Conservation (phyloP, 2,113 vertebrate genomes). For the Nesoenas mayeri region DNA sequence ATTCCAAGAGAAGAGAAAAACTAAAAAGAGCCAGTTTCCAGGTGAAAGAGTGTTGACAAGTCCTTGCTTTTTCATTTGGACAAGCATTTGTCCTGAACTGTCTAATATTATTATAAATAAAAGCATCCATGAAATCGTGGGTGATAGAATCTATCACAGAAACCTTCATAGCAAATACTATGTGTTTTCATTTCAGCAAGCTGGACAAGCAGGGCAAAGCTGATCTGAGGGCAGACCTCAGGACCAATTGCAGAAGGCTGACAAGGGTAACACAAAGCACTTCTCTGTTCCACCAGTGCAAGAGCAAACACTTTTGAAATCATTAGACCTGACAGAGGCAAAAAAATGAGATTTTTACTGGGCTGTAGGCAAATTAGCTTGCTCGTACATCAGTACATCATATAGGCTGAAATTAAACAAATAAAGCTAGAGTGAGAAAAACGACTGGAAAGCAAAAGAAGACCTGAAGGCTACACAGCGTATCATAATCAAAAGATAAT, state of each 20-base stretch:
- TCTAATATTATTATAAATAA: neutral
- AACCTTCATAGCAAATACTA: neutral
- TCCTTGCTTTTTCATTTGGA: neutral
- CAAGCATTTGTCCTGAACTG: neutral
- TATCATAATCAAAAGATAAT: conserved; percentile 23
- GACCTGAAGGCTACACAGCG: neutral
- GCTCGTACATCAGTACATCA: neutral
- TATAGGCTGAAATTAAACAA: conserved; percentile 29
- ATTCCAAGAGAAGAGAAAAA: neutral
- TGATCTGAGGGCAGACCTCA: neutral
- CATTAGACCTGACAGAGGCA: conserved; percentile 16
- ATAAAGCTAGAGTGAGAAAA: conserved; percentile 22
- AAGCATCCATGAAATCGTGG: neutral
- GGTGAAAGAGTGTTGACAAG: neutral
- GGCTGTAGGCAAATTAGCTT: conserved; percentile 4
- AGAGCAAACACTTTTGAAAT: neutral
- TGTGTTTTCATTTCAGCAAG: neutral
- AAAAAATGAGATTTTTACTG: neutral
- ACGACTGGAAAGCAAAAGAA: neutral
- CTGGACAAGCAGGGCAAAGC: neutral
- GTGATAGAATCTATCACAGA: neutral
- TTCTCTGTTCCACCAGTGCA: neutral
- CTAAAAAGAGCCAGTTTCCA: neutral
- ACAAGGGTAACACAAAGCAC: neutral
- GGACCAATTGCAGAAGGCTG: neutral